These are phyloP conservation scores for Huso huso DNA, from an alignment of 2,797 vertebrate species.

Conservation along the genomic window DNA sequence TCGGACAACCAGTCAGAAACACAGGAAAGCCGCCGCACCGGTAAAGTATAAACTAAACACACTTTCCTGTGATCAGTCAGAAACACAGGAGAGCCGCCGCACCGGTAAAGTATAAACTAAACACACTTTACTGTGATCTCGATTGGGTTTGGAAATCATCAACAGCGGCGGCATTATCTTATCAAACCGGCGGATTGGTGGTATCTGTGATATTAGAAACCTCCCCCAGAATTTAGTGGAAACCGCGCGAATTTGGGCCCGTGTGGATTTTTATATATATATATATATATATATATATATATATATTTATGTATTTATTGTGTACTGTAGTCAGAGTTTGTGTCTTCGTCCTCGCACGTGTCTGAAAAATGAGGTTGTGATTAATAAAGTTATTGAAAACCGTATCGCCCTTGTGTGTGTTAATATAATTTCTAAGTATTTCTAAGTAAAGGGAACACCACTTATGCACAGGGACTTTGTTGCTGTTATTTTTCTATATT, in stretches of 20 bases:
- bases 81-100: background rate
- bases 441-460: too few species aligned
- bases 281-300: conserved; percentile 2
- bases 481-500: too few species aligned
- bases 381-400: too few species aligned
- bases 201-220: background rate
- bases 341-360: background rate
- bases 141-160: too few species aligned
- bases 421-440: too few species aligned
- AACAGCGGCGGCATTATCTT: too few species aligned
- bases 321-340: background rate
- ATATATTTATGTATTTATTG: background rate
- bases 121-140: background rate
- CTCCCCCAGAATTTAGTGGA: background rate
- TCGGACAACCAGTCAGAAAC: background rate
- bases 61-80: too few species aligned
- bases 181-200: background rate
- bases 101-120: background rate
- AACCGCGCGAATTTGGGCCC: background rate
- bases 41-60: background rate
- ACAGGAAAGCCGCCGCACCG: background rate
- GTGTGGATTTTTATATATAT: background rate
- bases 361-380: too few species aligned
- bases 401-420: too few species aligned
- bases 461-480: too few species aligned